Percentiles rank a stretch among this genome's conserved stretches.
Evolutionary conservation across 2,113 vertebrate genomes (phyloP).

Genomic region (Monopterus albus): DNA sequence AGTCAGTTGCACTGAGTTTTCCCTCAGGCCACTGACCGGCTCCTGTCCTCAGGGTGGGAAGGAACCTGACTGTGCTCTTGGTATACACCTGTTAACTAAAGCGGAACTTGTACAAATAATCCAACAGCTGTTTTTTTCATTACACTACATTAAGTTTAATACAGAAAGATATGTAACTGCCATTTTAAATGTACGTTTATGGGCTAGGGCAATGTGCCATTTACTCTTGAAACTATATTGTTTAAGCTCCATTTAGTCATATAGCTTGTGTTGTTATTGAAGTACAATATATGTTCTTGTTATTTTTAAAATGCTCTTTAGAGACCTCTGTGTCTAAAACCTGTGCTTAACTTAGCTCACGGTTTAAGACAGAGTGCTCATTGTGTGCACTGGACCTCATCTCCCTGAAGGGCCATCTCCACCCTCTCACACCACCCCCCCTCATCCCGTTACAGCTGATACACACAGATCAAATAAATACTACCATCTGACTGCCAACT

Average conservation of each 20-base stretch:
- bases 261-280: background rate
- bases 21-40: too few species aligned
- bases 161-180: background rate
- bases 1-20: background rate
- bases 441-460: constrained; percentile 14
- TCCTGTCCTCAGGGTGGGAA: too few species aligned
- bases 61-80: background rate
- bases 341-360: background rate
- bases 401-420: constrained; percentile 32
- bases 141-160: constrained; percentile 27
- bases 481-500: constrained; percentile 27
- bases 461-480: constrained; percentile 51
- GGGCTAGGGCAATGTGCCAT: too few species aligned
- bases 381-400: constrained; percentile 24
- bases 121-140: constrained; percentile 43
- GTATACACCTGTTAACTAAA: background rate
- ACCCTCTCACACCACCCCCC: constrained; percentile 2
- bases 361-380: constrained; percentile 25
- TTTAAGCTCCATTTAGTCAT: background rate
- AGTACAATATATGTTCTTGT: background rate
- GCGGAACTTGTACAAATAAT: background rate
- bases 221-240: background rate
- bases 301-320: background rate
- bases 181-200: constrained; percentile 34
- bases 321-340: background rate